Base-by-base conservation (phyloP, 2,797 vertebrate genomes). In the Catostomus latipinnis region DNA sequence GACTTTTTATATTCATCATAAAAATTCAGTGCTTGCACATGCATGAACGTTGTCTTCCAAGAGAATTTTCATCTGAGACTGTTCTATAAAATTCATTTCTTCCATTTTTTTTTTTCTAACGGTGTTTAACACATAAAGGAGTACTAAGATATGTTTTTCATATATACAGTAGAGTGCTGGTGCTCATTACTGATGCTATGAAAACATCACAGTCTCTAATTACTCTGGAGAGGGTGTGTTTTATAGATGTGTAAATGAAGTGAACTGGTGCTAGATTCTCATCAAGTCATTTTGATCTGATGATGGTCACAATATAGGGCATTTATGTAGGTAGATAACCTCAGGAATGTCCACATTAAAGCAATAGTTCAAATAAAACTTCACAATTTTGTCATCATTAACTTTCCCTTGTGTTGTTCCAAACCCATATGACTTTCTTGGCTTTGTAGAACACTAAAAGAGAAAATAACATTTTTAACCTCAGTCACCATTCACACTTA, bases 21-120 rank as follows among this genome's bases (percentile, higher is more conserved):
- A 34, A 34, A 3, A 34, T 34, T 34, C 34, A 34, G 34, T 34
- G 34, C 34, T 34, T 34, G 34, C 4, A 60, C 50, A 81, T 91
- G 91, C 92, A 93, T 92, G 91, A 83, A 63, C 78, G 57, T 56
- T 75, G 92, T 92, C 92, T 93, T 92, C 92, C 92, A 88, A 74
- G 85, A 83, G 80, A 68, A 83, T 78, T 81, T 74, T 77, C 70
- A 76, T 54, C 16, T 18, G 14, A 63, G 49, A 57, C 69, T 66
- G 61, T 83, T 81, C 71, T 68, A 45, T 80, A 74, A 22, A 70
- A 52, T 71, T 16, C 2, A 68, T 52, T 60, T 63, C 34, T 45
- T 57, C 45, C 14, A 7, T 54, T 45, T 48, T 61, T 65, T 65
- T 67, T 16, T 63, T 73, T 53, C 52, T 2, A 50, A 57, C 71